Evolutionary conservation across 2,113 vertebrate species (phyloP).

Genomic region (Microcebus tavaratra): DNA sequence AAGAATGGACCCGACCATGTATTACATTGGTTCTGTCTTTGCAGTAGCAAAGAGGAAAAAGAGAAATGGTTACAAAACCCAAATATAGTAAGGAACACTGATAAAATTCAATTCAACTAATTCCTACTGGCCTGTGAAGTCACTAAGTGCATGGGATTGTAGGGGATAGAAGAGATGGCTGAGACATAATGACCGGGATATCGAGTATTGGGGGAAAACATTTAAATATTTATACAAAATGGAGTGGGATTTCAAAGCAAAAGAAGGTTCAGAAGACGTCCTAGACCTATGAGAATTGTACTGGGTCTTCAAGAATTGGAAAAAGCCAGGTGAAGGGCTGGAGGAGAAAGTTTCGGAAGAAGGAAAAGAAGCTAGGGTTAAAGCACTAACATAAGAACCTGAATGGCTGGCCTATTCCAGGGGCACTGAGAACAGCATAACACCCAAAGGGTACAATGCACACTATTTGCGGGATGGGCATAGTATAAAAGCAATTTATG

Average conservation of each 20-base stretch:
- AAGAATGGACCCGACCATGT: fast-evolving
- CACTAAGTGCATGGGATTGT: fast-evolving
- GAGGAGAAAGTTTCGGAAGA: not conserved
- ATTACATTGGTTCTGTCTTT: not conserved
- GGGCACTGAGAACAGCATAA: fast-evolving
- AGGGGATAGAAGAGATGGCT: too few species aligned
- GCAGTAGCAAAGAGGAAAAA: not conserved
- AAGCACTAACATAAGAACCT: fast-evolving
- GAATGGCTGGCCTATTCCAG: fast-evolving
- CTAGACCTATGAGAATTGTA: too few species aligned
- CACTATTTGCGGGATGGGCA: too few species aligned
- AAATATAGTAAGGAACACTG: not conserved
- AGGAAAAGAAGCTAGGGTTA: not conserved
- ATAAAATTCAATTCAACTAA: not conserved
- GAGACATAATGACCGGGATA: fast-evolving
- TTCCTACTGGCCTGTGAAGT: fast-evolving
- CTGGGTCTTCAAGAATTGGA: not conserved
- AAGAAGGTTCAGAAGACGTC: not conserved
- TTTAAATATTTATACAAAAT: fast-evolving
- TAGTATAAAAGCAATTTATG: too few species aligned
- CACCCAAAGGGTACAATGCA: too few species aligned
- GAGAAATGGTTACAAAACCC: not conserved
- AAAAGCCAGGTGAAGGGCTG: not conserved
- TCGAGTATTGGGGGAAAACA: fast-evolving
- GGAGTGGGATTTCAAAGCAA: not conserved